Base-by-base conservation (phyloP, 1,140 invertebrate genomes). In the Cotesia glomerata region DNA sequence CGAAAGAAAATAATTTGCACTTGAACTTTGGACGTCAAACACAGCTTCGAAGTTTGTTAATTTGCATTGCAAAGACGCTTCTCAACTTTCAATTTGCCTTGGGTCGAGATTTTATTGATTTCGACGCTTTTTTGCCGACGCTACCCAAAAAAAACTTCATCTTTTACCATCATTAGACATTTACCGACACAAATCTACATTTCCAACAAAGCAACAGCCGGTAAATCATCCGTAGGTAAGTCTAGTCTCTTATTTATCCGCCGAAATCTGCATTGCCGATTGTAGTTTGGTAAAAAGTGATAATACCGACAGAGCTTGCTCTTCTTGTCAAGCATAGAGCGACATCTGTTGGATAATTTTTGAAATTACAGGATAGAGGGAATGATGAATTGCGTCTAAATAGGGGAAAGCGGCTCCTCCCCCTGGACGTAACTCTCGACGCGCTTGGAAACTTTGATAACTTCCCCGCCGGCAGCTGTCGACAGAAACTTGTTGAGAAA, bases 401-500 rank as follows among this genome's bases (percentile, higher is more conserved):
- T 2, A 7, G 34, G 35, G 52, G 7, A 39, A 36, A 11, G 34
- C 11, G n/a, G 26, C 35, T 39, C 36, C 16, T 51, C 35, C 61
- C 51, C 49, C 35, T 36, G 7, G 34, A 61, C 35, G 39, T 35
- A 4, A 49, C 32, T 35, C 39, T n/a, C 67, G 49, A 65, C 45
- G 39, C 34, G 36, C 34, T 56, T 59, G 36, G 51, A 69, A 72
- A 75, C 78, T 85, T 85, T 76, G 67, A 77, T 73, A 85, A 84
- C 78, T 84, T 81, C 65, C 77, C 78, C 79, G 77, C 69, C 75
- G 56, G 54, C 62, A 62, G 58, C 49, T 62, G 45, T 62, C 64
- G 65, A 61, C 80, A 75, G 79, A 81, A 85, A 84, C 82, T 85
- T 82, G 79, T 80, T 77, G 76, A 76, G 77, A 85, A 85, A 84